Evolutionary conservation across 2,797 vertebrate genomes (phyloP).

Genomic region (Rallus crepitans): DNA sequence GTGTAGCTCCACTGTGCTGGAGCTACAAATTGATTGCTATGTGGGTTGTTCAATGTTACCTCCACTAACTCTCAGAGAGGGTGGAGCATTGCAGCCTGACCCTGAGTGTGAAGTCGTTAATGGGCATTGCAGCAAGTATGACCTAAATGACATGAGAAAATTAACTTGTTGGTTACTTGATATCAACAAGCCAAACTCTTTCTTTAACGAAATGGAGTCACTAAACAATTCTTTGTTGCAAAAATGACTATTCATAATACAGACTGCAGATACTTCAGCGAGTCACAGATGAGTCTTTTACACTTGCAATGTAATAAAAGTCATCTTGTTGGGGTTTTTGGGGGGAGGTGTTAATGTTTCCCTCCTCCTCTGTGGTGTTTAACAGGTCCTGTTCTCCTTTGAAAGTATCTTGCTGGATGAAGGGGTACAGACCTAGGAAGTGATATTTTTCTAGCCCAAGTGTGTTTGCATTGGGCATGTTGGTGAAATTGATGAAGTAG

Average conservation of each 20-base stretch:
- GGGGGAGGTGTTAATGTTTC: background rate
- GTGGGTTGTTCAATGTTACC: background rate
- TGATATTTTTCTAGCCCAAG: background rate
- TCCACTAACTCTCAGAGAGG: background rate
- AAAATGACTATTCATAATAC: slow-evolving; percentile 38
- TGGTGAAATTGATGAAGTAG: background rate
- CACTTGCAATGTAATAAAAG: background rate
- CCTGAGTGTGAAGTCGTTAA: background rate
- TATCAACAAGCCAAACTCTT: slow-evolving; percentile 38
- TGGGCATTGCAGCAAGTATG: slow-evolving; percentile 10
- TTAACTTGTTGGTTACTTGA: slow-evolving; percentile 48
- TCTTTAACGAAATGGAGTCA: background rate
- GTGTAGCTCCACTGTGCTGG: background rate
- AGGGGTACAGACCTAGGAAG: background rate
- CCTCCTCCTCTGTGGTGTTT: background rate
- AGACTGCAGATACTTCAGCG: background rate
- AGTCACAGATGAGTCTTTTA: slow-evolving; percentile 48
- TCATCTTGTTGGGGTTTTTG: background rate
- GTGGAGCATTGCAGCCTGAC: background rate
- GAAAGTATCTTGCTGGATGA: background rate
- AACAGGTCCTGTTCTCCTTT: background rate
- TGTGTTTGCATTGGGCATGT: background rate
- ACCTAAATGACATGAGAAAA: slow-evolving; percentile 57
- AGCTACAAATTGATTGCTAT: background rate
- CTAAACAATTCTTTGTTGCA: slow-evolving; percentile 56